phyloP scores from a whole-genome alignment of 1,140 invertebrate genomes.

The Streblospio benedicti region DNA sequence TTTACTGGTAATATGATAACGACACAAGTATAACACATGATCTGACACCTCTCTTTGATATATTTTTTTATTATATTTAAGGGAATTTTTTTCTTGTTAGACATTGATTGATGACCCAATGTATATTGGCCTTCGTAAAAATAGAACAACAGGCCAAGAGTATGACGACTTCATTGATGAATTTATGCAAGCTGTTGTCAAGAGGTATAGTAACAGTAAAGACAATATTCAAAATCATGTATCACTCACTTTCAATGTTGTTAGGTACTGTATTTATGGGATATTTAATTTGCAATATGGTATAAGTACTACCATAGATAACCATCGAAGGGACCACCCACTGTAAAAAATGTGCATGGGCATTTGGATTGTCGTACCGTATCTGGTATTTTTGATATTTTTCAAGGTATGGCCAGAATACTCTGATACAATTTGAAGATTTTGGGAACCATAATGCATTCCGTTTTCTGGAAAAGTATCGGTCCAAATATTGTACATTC shows the following conservation, averaged over 20 bases:
- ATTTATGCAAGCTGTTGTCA: constrained; percentile 91
- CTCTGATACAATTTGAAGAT: constrained; percentile 48
- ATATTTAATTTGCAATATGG: too few relatives aligned
- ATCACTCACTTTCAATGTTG: constrained; percentile 1
- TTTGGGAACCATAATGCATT: constrained; percentile 49
- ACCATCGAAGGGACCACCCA: too few relatives aligned
- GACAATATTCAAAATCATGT: constrained; percentile 59
- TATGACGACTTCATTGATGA: constrained; percentile 96
- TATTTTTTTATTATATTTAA: too few relatives aligned
- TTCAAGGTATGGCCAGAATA: constrained; percentile 44
- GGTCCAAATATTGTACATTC: constrained; percentile 43
- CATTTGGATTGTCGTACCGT: too few relatives aligned
- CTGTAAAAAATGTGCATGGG: too few relatives aligned
- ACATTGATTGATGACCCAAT: constrained; percentile 82
- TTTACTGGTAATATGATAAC: background rate
- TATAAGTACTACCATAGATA: too few relatives aligned
- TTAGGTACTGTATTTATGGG: too few relatives aligned
- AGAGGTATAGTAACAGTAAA: constrained; percentile 70
- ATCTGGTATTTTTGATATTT: too few relatives aligned
- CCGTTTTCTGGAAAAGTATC: constrained; percentile 44
- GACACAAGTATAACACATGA: background rate
- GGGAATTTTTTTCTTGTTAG: constrained; percentile 43
- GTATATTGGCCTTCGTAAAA: constrained; percentile 87
- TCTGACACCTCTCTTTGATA: too few relatives aligned
- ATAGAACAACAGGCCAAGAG: constrained; percentile 70